Base-by-base conservation (phyloP, 2,797 vertebrate species). In the Tragelaphus eurycerus region DNA sequence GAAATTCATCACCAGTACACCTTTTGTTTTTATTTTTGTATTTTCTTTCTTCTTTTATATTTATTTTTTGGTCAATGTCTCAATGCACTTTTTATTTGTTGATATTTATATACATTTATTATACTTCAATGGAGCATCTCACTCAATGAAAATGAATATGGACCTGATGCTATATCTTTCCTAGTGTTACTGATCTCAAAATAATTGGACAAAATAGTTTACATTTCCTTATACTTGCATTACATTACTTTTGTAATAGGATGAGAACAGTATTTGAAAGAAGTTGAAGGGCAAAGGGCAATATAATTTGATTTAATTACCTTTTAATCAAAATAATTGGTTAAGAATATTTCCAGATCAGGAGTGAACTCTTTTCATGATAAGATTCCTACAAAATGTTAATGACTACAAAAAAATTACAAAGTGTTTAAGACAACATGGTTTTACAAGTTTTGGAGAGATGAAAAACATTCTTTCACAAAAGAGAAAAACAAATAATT, bases 401-500 rank as follows among this genome's bases (percentile, higher is more conserved):
- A 90, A 83, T 93, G 48, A 54, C 7, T 86, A 59, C 25, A 34
- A 59, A 55, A 82, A 60, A 71, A 38, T 10, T 78, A 34, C 67
- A 14, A 50, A 57, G 46, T 96, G 64, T 92, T 93, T 98, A 97
- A 91, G 87, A 81, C 17, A 55, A 13, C n/a, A 89, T n/a, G 29
- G 4, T 83, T 71, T 94, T 87, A 94, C 34, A 89, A 74, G 21
- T 81, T 96, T 92, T 62, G 60, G 54, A 94, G 91, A 95, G 87
- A 93, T 74, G 59, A 91, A 89, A 79, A 83, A 76, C 76, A 93
- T 17, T 50, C 34, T 96, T 95, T 95, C 48, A 76, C 21, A 83
- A 89, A 95, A 96, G 94, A 96, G 57, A 91, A 96, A 74, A 94
- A 64, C 50, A 86, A 57, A 82, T 93, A 96, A 89, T 93, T 94